Evolutionary conservation across 2,888 invertebrate species (phyloP).

Genomic region (Spodoptera exigua): DNA sequence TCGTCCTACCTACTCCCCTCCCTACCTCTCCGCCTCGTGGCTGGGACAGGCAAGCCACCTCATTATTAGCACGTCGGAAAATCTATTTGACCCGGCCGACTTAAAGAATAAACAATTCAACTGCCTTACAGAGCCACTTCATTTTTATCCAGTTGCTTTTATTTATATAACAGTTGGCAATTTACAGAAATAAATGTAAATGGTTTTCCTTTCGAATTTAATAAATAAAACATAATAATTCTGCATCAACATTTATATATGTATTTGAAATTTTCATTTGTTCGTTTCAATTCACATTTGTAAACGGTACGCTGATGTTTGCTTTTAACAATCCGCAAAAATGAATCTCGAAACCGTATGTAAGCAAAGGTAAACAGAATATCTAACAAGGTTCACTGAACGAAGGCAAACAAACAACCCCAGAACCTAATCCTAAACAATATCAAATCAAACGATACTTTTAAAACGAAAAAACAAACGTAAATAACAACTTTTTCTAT

Average conservation of each 20-base stretch:
- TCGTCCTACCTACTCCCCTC: constrained; percentile 28
- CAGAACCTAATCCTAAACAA: constrained; percentile 52
- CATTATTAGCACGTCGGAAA: constrained; percentile 78
- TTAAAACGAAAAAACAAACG: constrained; percentile 53
- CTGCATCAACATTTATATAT: constrained; percentile 13
- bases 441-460: constrained; percentile 59
- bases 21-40: constrained; percentile 54
- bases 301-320: constrained; percentile 34
- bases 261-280: constrained; percentile 26
- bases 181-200: constrained; percentile 9
- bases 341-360: constrained; percentile 24
- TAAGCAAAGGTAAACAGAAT: constrained; percentile 41
- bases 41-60: constrained; percentile 75
- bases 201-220: neutral
- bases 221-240: constrained; percentile 14
- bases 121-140: constrained; percentile 17
- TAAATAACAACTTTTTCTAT: constrained; percentile 59
- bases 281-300: constrained; percentile 20
- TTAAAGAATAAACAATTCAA: constrained; percentile 55
- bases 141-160: constrained; percentile 17
- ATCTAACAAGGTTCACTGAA: constrained; percentile 42
- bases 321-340: constrained; percentile 37
- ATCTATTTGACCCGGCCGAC: constrained; percentile 69
- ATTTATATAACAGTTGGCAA: constrained; percentile 4
- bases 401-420: constrained; percentile 45